Conservation (phyloP, 1,140 invertebrate species). For the Drosophila nikananu region DNA sequence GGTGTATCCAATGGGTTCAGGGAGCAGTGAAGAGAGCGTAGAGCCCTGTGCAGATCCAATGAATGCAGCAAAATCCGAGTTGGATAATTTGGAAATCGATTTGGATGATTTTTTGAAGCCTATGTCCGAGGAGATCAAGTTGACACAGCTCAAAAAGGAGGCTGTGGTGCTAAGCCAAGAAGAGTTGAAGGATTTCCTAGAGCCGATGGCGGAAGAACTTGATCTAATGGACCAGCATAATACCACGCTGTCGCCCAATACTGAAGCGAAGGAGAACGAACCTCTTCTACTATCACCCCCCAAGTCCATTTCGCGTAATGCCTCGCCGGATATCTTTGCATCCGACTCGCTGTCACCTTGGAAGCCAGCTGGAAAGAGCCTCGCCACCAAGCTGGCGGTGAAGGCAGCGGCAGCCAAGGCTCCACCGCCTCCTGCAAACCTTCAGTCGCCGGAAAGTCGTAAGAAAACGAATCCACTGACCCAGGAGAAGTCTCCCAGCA, state of each 20-base stretch:
- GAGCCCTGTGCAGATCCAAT: not conserved
- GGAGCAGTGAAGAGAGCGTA: not conserved
- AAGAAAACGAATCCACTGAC: not conserved
- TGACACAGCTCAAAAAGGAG: conserved; percentile 15
- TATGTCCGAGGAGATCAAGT: conserved; percentile 61
- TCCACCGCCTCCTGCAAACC: not conserved
- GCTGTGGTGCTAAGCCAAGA: not conserved
- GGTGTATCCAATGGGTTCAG: not conserved
- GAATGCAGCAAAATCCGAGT: not conserved
- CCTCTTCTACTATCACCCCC: not conserved
- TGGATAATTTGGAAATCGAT: conserved; percentile 56
- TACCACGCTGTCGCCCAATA: not conserved
- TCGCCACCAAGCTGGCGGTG: conserved; percentile 62
- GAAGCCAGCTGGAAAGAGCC: conserved; percentile 39
- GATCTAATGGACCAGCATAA: conserved; percentile 3
- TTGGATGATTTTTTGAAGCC: conserved; percentile 72
- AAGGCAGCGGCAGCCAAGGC: conserved; percentile 22
- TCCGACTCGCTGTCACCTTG: conserved; percentile 61
- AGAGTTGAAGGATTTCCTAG: conserved; percentile 30
- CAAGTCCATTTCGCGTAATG: conserved; percentile 9
- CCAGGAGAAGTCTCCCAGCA: conserved; percentile 66
- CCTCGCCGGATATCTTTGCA: conserved; percentile 66
- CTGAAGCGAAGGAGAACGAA: conserved; percentile 6
- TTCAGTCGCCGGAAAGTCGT: conserved; percentile 30
- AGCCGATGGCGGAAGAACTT: conserved; percentile 13